Conservation (phyloP, 2,888 invertebrate genomes). For the Sympetrum striolatum region DNA sequence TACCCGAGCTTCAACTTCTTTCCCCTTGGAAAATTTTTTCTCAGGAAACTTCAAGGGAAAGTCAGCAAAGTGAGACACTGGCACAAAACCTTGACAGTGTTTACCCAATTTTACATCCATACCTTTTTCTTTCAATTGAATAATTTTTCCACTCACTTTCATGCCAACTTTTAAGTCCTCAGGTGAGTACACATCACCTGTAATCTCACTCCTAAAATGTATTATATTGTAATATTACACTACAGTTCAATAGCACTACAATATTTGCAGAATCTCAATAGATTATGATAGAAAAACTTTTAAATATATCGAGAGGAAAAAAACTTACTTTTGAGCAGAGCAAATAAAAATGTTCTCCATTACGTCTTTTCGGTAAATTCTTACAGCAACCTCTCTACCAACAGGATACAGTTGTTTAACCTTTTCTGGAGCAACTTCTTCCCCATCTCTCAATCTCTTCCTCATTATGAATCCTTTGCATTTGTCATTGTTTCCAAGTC, state of each 20-base stretch:
- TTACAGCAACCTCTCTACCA: conserved; percentile 60
- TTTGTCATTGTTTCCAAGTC: conserved; percentile 49
- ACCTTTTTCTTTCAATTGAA: conserved; percentile 61
- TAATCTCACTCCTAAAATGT: conserved; percentile 52
- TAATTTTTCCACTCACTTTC: conserved; percentile 63
- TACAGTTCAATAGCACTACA: not conserved
- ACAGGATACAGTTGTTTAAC: conserved; percentile 45
- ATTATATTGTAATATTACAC: not conserved
- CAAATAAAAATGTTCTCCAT: conserved; percentile 73
- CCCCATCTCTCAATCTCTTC: conserved; percentile 52
- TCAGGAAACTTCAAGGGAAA: conserved; percentile 59
- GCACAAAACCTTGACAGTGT: conserved; percentile 63
- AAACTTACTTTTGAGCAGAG: conserved; percentile 64
- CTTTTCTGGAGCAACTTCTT: conserved; percentile 55
- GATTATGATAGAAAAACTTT: not conserved
- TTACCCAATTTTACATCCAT: conserved; percentile 63
- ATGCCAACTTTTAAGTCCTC: conserved; percentile 65
- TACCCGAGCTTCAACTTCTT: conserved; percentile 64
- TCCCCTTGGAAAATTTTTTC: conserved; percentile 66
- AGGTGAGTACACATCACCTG: conserved; percentile 59
- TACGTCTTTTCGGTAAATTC: conserved; percentile 71
- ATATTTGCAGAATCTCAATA: too few species aligned
- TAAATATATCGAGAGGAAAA: not conserved
- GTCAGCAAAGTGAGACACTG: conserved; percentile 66
- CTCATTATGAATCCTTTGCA: conserved; percentile 55